Base-by-base conservation (phyloP, 2,113 vertebrate species). In the Notarius quadriscutis region DNA sequence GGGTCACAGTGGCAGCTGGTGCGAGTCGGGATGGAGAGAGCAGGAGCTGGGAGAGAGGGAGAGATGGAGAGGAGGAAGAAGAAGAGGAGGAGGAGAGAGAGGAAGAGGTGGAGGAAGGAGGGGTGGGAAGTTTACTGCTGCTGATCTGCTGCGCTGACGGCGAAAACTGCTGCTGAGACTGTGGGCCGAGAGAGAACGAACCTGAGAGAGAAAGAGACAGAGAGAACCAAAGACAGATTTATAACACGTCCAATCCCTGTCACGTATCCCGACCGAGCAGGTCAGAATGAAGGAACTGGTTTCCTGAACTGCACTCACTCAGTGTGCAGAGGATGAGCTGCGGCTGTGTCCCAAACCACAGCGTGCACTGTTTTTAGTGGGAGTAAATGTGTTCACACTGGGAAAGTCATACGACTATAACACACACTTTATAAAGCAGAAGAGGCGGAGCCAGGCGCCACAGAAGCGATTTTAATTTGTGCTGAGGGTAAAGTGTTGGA, bases 31-130 rank as follows among this genome's bases (percentile, higher is more conserved):
- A 97, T 50, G 97, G 95, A 12, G 97, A 97, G 87, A 98, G 95
- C 20, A 99, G 95, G 17, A 99, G 95, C 91, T 98, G 98, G n/a
- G 97, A 97, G 75, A 95, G 93, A 60, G 95, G 95, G 58, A 95
- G 91, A 0, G 93, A 93, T 25, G 97, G 4, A 93, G 96, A 85
- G 91, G 96, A 94, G 92, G 97, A 93, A 91, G 97, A 84, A 91
- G 96, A 94, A 91, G 97, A 83, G 91, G 92, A 34, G 93, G 92
- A 58, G 89, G 89, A 50, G 0, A 88, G 65, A 17, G 80, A 41
- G 27, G 84, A 84, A 85, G 92, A 75, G 5, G 89, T 71, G 48
- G 93, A 83, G 69, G 93, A 93, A 10, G 91, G 78, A 78, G 93
- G 94, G 87, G 78, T 90, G 48, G 91, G 11, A 90, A 95, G 94